phyloP scores from a whole-genome alignment of 2,888 invertebrate genomes.

The Agriopis marginaria region DNA sequence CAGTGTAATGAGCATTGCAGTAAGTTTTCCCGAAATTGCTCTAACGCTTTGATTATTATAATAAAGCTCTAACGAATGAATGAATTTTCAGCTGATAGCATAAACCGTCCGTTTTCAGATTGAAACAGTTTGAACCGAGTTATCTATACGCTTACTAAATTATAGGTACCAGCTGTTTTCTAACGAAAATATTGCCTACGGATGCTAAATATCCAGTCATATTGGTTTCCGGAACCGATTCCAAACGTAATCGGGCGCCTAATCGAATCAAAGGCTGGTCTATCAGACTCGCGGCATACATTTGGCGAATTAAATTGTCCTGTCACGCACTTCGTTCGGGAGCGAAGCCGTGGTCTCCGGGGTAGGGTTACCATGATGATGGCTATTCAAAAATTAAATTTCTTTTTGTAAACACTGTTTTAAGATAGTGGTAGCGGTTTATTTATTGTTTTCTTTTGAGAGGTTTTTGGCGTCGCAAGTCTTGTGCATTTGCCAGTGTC shows the following conservation, averaged over 20 bases:
- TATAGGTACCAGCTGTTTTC: no score
- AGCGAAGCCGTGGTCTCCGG: neutral
- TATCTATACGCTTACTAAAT: no score
- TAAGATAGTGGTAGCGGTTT: no score
- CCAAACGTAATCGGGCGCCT: conserved; percentile 11
- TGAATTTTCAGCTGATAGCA: neutral
- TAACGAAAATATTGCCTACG: neutral
- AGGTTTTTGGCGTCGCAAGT: no score
- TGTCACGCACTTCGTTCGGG: conserved; percentile 34
- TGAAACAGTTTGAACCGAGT: no score
- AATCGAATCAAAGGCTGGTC: conserved; percentile 26
- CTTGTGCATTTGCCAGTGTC: no score
- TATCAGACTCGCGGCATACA: conserved; percentile 27
- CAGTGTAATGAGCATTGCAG: neutral
- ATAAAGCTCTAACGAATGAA: neutral
- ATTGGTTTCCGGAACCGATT: conserved; percentile 20
- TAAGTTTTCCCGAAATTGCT: no score
- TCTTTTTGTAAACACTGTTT: neutral
- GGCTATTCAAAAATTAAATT: neutral
- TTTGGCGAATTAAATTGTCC: conserved; percentile 34
- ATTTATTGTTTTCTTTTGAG: no score
- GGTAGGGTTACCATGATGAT: conserved; percentile 7
- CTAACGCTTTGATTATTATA: neutral
- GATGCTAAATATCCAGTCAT: conserved; percentile 2
- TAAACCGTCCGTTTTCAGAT: no score